Base-by-base conservation (phyloP, 2,888 invertebrate species). In the Eledona agricola region DNA sequence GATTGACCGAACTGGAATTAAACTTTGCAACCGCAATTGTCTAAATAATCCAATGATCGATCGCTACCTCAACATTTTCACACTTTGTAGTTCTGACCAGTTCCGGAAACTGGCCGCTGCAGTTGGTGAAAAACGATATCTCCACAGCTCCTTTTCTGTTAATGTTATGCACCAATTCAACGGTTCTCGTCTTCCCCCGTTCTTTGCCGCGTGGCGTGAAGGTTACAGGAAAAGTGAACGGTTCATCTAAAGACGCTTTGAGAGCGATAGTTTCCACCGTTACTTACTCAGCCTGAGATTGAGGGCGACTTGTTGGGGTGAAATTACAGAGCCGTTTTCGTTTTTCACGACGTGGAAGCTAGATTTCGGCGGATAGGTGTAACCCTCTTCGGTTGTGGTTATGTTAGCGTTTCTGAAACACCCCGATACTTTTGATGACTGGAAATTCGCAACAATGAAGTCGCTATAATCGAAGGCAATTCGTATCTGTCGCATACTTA, bases 351-450 rank as follows among this genome's bases (percentile, higher is more conserved):
- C 15, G 25, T 7, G 22, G 13, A 38, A 38, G 6, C 25, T 25
- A 9, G 25, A 4, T 16, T 13, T 38, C 1, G 37, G 37, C 6
- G 37, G 37, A 10, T 23, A 20, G 25, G 4, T 7, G 16, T 38
- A 25, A 7, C 25, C 37, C 5, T 23, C 13, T 1, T 1, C 22
- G 20, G 25, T 11, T 17, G 17, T 20, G 11, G 22, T 35, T n/a
- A n/a, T n/a, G n/a, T n/a, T n/a, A n/a, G n/a, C 28, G 19, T n/a
- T 28, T 13, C 29, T 10, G 19, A 40, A 28, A 23, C 40, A 40
- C 2, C 37, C 37, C 5, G 37, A 38, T 10, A 13, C 25, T 15
- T 38, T 38, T 9, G 19, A 10, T 7, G 40, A 40, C 40, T 40
- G 23, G n/a, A n/a, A n/a, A n/a, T n/a, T n/a, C n/a, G n/a, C n/a